phyloP scores from a whole-genome alignment of 2,888 invertebrate genomes.

The Cephonodes hylas region DNA sequence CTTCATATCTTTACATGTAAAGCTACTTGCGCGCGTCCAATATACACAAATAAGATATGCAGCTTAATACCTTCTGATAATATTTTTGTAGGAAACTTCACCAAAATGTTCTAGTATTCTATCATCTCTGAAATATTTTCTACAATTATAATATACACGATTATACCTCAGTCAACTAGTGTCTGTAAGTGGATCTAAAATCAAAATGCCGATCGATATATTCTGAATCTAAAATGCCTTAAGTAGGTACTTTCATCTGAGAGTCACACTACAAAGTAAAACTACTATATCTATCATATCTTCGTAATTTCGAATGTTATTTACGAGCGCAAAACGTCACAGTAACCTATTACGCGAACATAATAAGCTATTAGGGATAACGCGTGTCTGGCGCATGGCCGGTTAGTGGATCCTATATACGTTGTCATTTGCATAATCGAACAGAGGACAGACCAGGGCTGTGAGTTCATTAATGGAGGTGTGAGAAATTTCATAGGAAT shows the following conservation, averaged over 20 bases:
- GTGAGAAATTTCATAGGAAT: background rate
- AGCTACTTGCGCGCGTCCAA: background rate
- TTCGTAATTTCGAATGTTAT: background rate
- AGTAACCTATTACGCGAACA: conserved; percentile 7
- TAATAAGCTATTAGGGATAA: conserved; percentile 17
- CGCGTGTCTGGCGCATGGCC: conserved; percentile 14
- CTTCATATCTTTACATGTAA: conserved; percentile 2
- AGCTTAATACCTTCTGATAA: too few relatives aligned
- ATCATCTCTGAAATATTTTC: too few relatives aligned
- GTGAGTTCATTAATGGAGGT: background rate
- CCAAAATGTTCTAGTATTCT: too few relatives aligned
- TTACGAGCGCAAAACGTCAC: background rate
- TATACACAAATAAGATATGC: background rate
- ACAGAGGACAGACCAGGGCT: conserved; percentile 13
- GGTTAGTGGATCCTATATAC: conserved; percentile 22
- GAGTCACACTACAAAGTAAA: too few relatives aligned
- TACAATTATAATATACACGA: too few relatives aligned
- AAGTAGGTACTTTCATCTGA: too few relatives aligned
- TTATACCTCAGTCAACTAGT: too few relatives aligned
- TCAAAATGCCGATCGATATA: too few relatives aligned
- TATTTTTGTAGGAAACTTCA: too few relatives aligned
- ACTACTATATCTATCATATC: too few relatives aligned
- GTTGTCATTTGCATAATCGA: conserved; percentile 31
- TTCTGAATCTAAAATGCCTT: too few relatives aligned
- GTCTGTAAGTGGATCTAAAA: too few relatives aligned